Conservation (phyloP, 1,140 invertebrate species). For the Eurosta solidaginis region DNA sequence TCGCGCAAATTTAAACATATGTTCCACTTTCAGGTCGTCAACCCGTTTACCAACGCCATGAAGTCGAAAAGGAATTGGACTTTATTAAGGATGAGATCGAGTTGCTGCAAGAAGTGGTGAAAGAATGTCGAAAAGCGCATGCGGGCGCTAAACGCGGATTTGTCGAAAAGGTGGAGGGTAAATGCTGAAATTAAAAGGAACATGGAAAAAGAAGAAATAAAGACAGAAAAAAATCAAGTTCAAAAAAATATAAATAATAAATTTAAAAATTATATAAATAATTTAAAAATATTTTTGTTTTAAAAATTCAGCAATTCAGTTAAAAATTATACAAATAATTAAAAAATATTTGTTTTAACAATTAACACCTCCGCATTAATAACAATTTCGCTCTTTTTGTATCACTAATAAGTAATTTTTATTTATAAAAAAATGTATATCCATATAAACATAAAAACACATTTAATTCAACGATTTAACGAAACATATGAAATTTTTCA, state of each 20-base stretch:
- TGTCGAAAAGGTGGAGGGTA: constrained; percentile 18
- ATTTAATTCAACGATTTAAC: constrained; percentile 1
- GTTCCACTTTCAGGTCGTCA: constrained; percentile 30
- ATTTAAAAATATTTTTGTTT: background rate
- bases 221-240: background rate
- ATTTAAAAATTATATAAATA: background rate
- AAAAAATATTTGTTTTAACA: too few relatives aligned
- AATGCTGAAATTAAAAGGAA: background rate
- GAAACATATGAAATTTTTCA: background rate
- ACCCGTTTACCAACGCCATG: background rate
- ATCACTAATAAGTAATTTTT: background rate
- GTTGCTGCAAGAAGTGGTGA: constrained; percentile 43
- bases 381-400: too few relatives aligned
- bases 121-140: constrained; percentile 33
- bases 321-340: background rate
- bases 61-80: constrained; percentile 45
- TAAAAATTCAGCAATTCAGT: background rate
- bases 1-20: background rate
- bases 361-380: too few relatives aligned
- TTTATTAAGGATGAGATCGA: constrained; percentile 51
- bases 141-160: background rate
- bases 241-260: background rate
- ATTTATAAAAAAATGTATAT: background rate
- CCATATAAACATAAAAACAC: background rate
- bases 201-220: background rate